Percentiles rank a stretch among this genome's conserved stretches.
Evolutionary conservation across 2,113 vertebrate genomes (phyloP).

Genomic region (Dicaeum eximium): DNA sequence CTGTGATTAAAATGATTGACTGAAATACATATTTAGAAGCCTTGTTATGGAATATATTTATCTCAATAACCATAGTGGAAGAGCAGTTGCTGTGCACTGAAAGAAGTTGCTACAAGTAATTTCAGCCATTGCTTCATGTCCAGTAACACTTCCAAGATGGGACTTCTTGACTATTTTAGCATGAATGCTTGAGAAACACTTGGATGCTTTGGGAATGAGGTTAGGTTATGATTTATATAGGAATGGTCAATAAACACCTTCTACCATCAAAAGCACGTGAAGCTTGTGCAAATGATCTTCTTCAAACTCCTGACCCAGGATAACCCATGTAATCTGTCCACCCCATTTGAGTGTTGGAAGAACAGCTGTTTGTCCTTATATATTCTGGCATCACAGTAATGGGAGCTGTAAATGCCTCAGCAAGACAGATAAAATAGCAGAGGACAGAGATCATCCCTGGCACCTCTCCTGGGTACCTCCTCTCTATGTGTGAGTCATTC

Average conservation of each 20-base stretch:
- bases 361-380: background rate
- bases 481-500: background rate
- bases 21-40: background rate
- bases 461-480: background rate
- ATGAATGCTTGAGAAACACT: background rate
- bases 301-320: background rate
- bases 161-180: background rate
- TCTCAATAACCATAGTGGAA: background rate
- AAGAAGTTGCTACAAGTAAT: background rate
- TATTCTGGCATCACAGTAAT: background rate
- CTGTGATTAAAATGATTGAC: background rate
- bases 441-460: slow-evolving; percentile 1
- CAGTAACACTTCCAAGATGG: background rate
- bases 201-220: background rate
- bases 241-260: background rate
- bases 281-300: background rate
- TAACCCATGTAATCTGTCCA: background rate
- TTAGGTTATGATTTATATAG: background rate
- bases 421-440: slow-evolving; percentile 26
- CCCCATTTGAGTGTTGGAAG: background rate
- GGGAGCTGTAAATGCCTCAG: background rate
- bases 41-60: background rate
- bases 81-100: background rate
- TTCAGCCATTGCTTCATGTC: background rate
- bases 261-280: background rate